Evolutionary conservation across 2,113 vertebrate genomes (phyloP).

Genomic region (Pristiophorus japonicus): DNA sequence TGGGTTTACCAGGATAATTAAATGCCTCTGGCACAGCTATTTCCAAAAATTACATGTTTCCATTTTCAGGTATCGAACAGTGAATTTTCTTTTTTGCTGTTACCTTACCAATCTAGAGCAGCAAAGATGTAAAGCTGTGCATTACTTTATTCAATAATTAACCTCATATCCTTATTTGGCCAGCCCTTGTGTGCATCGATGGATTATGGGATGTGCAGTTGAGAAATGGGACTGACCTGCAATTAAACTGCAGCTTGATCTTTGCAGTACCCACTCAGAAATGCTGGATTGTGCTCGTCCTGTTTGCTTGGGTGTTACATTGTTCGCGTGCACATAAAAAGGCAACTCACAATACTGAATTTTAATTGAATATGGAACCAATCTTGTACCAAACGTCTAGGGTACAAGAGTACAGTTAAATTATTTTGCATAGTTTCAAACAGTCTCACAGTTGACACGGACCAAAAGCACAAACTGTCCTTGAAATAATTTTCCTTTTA

Average conservation of each 20-base stretch:
- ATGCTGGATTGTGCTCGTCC: neutral
- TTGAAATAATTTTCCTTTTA: neutral
- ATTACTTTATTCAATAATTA: neutral
- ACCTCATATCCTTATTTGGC: neutral
- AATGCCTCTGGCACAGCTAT: neutral
- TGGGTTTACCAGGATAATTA: neutral
- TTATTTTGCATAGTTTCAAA: no score
- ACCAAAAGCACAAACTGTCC: neutral
- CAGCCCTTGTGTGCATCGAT: neutral
- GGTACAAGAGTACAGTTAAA: neutral
- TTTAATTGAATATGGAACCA: neutral
- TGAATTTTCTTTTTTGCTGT: neutral
- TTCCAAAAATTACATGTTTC: neutral
- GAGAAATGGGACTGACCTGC: neutral
- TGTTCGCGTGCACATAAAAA: neutral
- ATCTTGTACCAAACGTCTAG: neutral
- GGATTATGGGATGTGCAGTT: neutral
- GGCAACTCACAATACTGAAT: neutral
- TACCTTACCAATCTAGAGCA: neutral
- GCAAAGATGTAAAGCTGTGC: neutral
- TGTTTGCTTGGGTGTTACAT: neutral
- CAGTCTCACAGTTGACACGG: neutral
- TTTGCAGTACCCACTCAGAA: neutral
- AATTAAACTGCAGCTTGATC: neutral
- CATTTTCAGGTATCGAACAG: no score